Evolutionary conservation across 2,797 vertebrate genomes (phyloP).

Genomic region (Pitangus sulphuratus): DNA sequence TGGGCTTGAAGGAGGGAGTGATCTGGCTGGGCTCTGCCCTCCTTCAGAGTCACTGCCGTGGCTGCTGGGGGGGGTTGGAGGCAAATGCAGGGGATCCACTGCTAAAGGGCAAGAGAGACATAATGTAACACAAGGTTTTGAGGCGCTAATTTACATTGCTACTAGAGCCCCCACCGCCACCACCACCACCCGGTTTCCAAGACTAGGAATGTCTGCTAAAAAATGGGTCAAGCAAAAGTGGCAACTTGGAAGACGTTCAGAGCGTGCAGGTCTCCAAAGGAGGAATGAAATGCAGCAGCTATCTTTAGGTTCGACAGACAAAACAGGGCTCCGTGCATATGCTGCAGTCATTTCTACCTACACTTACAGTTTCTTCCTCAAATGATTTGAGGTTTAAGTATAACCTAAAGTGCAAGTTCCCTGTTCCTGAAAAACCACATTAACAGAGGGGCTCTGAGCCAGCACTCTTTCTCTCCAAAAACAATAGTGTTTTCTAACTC

Average conservation of each 20-base stretch:
- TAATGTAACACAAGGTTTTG: not conserved
- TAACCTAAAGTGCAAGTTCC: not conserved
- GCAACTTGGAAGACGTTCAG: not conserved
- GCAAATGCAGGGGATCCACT: constrained; percentile 91
- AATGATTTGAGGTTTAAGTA: not conserved
- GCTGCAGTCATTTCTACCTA: constrained; percentile 13
- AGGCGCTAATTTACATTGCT: not conserved
- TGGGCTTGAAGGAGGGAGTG: constrained; percentile 80
- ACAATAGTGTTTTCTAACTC: not conserved
- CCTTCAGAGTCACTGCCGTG: constrained; percentile 96
- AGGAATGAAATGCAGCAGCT: not conserved
- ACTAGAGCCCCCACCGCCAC: rapidly evolving
- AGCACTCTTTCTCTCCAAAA: not conserved
- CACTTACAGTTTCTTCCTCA: not conserved
- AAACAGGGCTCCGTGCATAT: not conserved
- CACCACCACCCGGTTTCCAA: not conserved
- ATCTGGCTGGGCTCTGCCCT: constrained; percentile 90
- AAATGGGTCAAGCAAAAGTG: not conserved
- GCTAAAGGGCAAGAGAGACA: constrained; percentile 64
- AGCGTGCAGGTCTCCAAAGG: not conserved
- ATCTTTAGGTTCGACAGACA: constrained; percentile 30
- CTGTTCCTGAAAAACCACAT: not conserved
- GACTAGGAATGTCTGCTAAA: not conserved
- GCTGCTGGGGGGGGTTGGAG: constrained; percentile 96
- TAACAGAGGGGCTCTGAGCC: not conserved